Evolutionary conservation across 2,888 invertebrate genomes (phyloP), one percentile per base, ranked within the genome.

Genomic region (Caenorhabditis sp.): DNA sequence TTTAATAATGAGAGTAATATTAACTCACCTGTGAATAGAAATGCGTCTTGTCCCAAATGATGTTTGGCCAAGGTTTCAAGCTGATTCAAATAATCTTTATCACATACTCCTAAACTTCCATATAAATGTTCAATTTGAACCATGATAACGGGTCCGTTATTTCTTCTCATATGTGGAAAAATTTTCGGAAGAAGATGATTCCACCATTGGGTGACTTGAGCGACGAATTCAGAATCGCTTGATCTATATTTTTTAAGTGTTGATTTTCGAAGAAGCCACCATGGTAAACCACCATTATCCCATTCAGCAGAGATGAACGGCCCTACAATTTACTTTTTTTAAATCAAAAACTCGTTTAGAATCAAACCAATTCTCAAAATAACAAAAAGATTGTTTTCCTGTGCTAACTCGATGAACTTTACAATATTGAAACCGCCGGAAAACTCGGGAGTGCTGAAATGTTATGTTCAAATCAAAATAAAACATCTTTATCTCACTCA

Each of bases 1-100:
- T n/a, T n/a, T n/a, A 58, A n/a, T 14, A 17, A 12, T 21, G 26
- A n/a, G 37, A 53, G 4, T 10, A 27, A 14, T 4, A 36, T 24
- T 24, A 6, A n/a, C 26, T 31, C 21, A 78, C 78, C 74, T 21
- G 83, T 94, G 87, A 93, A 95, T 1, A 95, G 89, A 50, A 93
- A 88, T 0, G 93, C 92, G 4, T 92, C 91, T 6, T 91, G 88
- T 3, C 91, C 91, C 8, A 93, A 90, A 64, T 89, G 84, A 17
- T 84, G 77, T 12, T 83, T 81, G 1, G 93, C 91, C 73, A 93
- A 90, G 81, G 93, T 91, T 1, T 92, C 90, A 37, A 94, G 88
- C 88, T 91, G 91, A 26, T 88, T 86, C 83, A 91, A 91, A 88
- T 95, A 95, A 0, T 89, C 89, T 69, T 89, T 89, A 86, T 95